Evolutionary conservation across 1,140 invertebrate genomes (phyloP).

Genomic region (Druon quercuslanigerum): DNA sequence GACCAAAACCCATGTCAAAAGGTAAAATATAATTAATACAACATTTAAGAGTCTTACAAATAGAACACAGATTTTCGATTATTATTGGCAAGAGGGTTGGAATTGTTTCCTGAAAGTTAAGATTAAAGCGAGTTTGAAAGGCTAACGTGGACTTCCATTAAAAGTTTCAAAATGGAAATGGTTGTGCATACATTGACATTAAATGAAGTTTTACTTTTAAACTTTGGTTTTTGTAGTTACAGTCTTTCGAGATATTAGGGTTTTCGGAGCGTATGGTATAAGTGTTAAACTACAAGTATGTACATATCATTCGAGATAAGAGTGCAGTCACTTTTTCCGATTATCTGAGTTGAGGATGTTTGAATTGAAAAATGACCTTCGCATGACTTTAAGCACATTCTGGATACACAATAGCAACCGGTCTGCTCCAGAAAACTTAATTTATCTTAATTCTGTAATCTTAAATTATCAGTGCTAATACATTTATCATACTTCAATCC

Average conservation of each 20-base stretch:
- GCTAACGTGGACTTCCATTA: constrained; percentile 14
- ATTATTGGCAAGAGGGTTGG: background rate
- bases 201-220: background rate
- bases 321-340: no score
- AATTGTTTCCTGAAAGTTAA: constrained; percentile 30
- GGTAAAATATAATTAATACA: no score
- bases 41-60: background rate
- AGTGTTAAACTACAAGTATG: background rate
- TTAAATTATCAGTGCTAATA: no score
- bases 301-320: background rate
- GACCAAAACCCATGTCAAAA: no score
- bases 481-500: no score
- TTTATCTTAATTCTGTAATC: no score
- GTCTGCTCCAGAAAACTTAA: no score
- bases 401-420: no score
- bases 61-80: background rate
- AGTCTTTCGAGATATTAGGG: background rate
- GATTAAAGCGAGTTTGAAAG: constrained; percentile 26
- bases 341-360: no score
- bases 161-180: constrained; percentile 17
- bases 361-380: no score
- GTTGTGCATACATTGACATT: constrained; percentile 1
- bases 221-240: background rate
- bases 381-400: no score
- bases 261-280: background rate